Base-by-base conservation (phyloP, 2,888 invertebrate species). In the Tiphia femorata region DNA sequence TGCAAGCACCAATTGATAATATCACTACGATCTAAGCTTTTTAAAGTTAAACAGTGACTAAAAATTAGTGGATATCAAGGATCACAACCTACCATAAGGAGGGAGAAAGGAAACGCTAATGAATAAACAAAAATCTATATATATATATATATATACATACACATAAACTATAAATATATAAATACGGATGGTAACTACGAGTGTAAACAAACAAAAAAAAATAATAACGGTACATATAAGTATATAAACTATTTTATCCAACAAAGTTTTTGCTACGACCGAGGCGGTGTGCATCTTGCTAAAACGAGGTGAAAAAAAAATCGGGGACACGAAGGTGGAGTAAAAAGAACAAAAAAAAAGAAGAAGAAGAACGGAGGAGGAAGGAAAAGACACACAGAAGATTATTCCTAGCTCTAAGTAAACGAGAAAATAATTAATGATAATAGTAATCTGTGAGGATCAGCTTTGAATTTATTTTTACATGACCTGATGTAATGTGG, bases 401-500 rank as follows among this genome's bases (percentile, higher is more conserved):
- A 67, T 67, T 73, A 79, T 70, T 73, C 69, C 70, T 77, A 81
- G 72, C 64, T 67, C 61, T 78, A 79, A 79, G 75, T n/a, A n/a
- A 52, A 60, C 55, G 67, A 71, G 63, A 75, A 42, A 72, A 73
- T 69, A 69, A 72, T 71, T 72, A 72, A 73, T 72, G 63, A 63
- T 66, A 62, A 68, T 66, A 68, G 50, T 65, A 71, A 63, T 65
- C 70, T 55, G 71, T 72, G 77, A 77, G 73, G 72, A 79, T 76
- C 78, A 75, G 80, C 80, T 82, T 82, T 76, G 76, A 77, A 81
- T 81, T 82, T 82, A 82, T 82, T 82, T 82, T 82, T 82, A 81
- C 82, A 82, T 77, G 73, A 81, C 71, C 66, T 70, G 73, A 70
- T 68, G 67, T 64, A 71, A 74, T 66, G 66, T 62, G n/a, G n/a